These are phyloP conservation scores for Drosophila ustulata DNA, from an alignment of 2,888 invertebrate genomes.

Conservation along the genomic window DNA sequence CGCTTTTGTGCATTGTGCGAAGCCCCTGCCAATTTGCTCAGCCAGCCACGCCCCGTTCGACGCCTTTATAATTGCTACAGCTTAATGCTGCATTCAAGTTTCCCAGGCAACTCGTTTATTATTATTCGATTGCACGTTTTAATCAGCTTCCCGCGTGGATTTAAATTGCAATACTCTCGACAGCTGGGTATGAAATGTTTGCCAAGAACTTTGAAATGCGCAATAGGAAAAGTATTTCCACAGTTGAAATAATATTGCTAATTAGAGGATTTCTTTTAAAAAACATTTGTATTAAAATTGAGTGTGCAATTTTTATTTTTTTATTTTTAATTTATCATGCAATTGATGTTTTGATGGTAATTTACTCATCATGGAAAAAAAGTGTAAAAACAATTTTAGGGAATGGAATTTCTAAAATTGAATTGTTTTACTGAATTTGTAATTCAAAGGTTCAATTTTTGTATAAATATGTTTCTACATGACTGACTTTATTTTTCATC, in stretches of 20 bases:
- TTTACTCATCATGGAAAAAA: too few relatives aligned
- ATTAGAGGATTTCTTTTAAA: too few relatives aligned
- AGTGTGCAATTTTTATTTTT: too few relatives aligned
- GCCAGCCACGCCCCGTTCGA: conserved; percentile 43
- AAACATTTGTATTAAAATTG: too few relatives aligned
- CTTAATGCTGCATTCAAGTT: conserved; percentile 27
- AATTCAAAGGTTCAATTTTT: too few relatives aligned
- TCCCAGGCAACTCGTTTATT: conserved; percentile 51
- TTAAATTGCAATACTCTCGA: conserved; percentile 10
- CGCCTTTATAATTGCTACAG: conserved; percentile 50
- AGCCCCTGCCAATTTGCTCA: conserved; percentile 29
- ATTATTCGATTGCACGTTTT: conserved; percentile 39
- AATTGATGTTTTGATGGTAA: background rate
- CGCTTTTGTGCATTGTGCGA: conserved; percentile 20
- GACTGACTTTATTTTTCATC: too few relatives aligned
- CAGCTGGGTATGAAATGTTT: background rate
- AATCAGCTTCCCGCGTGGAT: conserved; percentile 44
- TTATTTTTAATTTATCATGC: background rate
- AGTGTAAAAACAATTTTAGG: too few relatives aligned
- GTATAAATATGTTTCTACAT: too few relatives aligned
- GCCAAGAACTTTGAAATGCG: background rate
- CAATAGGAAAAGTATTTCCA: background rate
- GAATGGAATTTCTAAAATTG: too few relatives aligned
- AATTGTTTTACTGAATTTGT: too few relatives aligned
- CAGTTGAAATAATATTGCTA: background rate